Conservation (phyloP, 2,888 invertebrate genomes). For the Leptopilina myrica region DNA sequence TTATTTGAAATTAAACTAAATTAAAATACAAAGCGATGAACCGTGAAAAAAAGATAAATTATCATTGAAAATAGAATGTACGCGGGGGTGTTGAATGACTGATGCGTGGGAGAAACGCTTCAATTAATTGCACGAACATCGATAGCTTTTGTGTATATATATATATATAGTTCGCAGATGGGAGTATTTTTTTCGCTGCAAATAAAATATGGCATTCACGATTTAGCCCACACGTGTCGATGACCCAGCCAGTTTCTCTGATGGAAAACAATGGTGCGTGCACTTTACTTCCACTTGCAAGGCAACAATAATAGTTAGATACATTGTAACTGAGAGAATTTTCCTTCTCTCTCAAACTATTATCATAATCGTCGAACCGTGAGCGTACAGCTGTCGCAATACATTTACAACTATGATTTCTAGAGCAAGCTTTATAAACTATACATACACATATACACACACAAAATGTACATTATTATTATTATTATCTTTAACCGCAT, state of each 20-base stretch:
- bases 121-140: constrained; percentile 18
- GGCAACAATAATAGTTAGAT: constrained; percentile 21
- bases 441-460: background rate
- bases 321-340: constrained; percentile 51
- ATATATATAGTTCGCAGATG: constrained; percentile 5
- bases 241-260: constrained; percentile 28
- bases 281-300: constrained; percentile 34
- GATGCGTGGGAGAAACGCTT: background rate
- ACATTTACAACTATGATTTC: constrained; percentile 54
- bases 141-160: background rate
- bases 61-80: background rate
- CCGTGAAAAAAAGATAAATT: background rate
- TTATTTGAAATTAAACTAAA: too few species aligned
- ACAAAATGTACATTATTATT: constrained; percentile 44
- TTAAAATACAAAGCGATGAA: too few species aligned
- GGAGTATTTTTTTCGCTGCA: background rate
- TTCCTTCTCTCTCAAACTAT: constrained; percentile 49
- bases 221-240: constrained; percentile 34
- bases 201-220: constrained; percentile 11
- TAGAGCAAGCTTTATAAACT: constrained; percentile 43
- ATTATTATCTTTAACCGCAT: background rate
- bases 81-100: background rate
- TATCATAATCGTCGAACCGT: constrained; percentile 56
- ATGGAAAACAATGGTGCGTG: constrained; percentile 30
- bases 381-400: constrained; percentile 55